Evolutionary conservation across 1,140 invertebrate species (phyloP).

Genomic region (Sitophilus oryzae): DNA sequence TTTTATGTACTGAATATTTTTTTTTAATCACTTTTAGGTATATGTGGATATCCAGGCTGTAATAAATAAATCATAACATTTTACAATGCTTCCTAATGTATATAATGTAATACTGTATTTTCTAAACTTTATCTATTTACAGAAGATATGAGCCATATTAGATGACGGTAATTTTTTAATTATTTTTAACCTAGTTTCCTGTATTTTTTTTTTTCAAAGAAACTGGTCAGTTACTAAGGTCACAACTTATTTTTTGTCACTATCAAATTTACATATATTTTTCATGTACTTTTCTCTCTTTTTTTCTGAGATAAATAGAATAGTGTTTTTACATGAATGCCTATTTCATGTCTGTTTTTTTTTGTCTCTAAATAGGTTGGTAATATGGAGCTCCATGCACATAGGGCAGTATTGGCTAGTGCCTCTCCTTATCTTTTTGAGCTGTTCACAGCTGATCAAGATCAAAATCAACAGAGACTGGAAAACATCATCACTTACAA

Average conservation of each 20-base stretch:
- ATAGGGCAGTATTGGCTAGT: slow-evolving; percentile 69
- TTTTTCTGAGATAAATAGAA: too few relatives aligned
- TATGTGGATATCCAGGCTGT: too few relatives aligned
- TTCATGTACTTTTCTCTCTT: too few relatives aligned
- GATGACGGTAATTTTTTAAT: slow-evolving; percentile 40
- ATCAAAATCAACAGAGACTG: slow-evolving; percentile 44
- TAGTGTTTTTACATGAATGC: too few relatives aligned
- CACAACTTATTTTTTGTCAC: slow-evolving; percentile 12
- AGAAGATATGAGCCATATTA: slow-evolving; percentile 35
- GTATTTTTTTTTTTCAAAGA: slow-evolving; percentile 12
- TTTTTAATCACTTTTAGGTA: too few relatives aligned
- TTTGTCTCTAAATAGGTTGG: slow-evolving; percentile 49
- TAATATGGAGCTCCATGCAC: slow-evolving; percentile 67
- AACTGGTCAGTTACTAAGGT: slow-evolving; percentile 10
- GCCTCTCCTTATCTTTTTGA: slow-evolving; percentile 73
- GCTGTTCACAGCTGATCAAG: slow-evolving; percentile 60
- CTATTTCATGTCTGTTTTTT: slow-evolving; percentile 19
- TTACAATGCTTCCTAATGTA: not conserved
- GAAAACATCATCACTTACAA: slow-evolving; percentile 56
- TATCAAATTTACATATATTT: too few relatives aligned
- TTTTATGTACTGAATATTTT: too few relatives aligned
- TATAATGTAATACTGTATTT: slow-evolving; percentile 21
- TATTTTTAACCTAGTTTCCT: slow-evolving; percentile 25
- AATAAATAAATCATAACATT: too few relatives aligned
- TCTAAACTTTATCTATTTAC: slow-evolving; percentile 43